Percentiles rank a stretch among this genome's conserved stretches.
These are phyloP conservation scores for Melanocharis versteri DNA, from an alignment of 2,113 vertebrate genomes.

Conservation along the genomic window DNA sequence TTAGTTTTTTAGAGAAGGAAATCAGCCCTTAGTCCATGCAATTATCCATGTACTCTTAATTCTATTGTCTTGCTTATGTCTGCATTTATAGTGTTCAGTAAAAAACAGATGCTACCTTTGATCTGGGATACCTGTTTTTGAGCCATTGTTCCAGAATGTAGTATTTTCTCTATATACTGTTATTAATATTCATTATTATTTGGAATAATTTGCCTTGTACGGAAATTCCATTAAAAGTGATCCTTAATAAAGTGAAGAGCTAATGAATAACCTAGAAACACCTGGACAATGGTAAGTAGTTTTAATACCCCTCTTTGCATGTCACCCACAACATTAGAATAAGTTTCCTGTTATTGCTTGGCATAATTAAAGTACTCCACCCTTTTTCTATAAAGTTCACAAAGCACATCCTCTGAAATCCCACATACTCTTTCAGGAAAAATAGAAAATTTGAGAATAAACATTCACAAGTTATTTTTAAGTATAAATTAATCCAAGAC, in stretches of 20 bases:
- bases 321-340: neutral
- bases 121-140: neutral
- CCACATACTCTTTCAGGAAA: neutral
- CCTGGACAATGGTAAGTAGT: neutral
- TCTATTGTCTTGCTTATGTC: neutral
- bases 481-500: neutral
- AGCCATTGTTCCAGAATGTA: neutral
- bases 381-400: neutral
- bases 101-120: neutral
- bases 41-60: neutral
- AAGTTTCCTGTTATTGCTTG: neutral
- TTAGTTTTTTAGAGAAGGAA: neutral
- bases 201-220: neutral
- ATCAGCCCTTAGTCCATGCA: neutral
- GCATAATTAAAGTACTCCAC: neutral
- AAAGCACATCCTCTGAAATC: neutral
- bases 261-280: constrained; percentile 5
- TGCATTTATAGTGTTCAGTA: neutral
- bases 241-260: neutral
- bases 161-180: neutral
- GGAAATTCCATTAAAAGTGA: neutral
- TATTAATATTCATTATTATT: neutral
- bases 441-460: neutral
- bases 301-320: neutral
- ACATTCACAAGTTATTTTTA: neutral